Evolutionary conservation across 2,113 vertebrate genomes (phyloP).

Genomic region (Mobula birostris): DNA sequence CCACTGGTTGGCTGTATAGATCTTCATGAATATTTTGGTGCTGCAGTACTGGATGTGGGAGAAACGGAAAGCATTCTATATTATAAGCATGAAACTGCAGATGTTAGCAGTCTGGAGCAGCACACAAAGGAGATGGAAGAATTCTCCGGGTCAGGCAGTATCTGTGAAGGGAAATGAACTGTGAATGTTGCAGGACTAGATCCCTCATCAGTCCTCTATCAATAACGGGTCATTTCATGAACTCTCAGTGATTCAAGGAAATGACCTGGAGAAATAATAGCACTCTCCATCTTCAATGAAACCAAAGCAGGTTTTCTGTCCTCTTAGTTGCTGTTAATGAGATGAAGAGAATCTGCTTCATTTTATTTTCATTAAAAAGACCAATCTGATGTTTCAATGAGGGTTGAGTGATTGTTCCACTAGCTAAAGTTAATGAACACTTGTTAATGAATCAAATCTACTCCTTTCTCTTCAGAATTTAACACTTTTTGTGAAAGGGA

Average conservation of each 20-base stretch:
- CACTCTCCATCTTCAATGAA: neutral
- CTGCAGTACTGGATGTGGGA: neutral
- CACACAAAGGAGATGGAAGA: no score
- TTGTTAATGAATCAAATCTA: neutral
- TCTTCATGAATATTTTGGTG: neutral
- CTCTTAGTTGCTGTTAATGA: neutral
- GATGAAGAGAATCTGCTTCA: neutral
- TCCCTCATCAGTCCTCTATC: no score
- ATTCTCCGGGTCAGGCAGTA: no score
- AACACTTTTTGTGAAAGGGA: neutral
- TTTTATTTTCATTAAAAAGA: neutral
- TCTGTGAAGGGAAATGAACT: no score
- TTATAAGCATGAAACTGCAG: no score
- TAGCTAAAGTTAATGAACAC: neutral
- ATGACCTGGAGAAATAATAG: neutral
- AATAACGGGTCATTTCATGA: neutral
- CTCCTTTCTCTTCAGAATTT: neutral
- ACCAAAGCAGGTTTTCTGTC: neutral
- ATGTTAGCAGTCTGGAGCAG: no score
- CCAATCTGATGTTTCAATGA: neutral
- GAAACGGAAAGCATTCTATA: neutral
- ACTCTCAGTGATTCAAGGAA: neutral
- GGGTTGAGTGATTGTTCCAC: neutral
- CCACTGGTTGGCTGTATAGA: no score
- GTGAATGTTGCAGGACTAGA: no score